phyloP scores from a whole-genome alignment of 2,113 vertebrate species.

The Microcebus ravelobensis region DNA sequence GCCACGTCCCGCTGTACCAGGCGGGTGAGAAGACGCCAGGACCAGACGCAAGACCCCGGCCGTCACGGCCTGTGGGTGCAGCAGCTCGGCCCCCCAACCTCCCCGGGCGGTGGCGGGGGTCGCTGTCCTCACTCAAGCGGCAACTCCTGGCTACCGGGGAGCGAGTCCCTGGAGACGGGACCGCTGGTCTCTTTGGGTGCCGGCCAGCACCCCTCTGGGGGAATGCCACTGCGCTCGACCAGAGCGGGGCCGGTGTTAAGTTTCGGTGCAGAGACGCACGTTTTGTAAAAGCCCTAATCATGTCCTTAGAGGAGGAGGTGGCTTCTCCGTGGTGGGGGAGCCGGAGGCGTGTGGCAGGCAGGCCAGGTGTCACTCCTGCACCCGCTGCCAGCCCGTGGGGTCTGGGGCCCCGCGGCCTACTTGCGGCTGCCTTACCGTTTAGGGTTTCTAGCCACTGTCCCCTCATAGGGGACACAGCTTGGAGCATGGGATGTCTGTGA shows the following conservation, averaged over 20 bases:
- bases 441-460: not conserved
- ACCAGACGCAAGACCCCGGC: not conserved
- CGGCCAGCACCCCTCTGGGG: rapidly evolving
- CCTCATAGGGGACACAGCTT: not conserved
- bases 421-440: not conserved
- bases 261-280: not conserved
- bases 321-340: not conserved
- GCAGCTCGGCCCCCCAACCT: not conserved
- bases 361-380: not conserved
- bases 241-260: not conserved
- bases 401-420: not conserved
- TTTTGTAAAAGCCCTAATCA: not conserved
- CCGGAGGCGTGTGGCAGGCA: rapidly evolving
- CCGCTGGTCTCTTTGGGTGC: no score
- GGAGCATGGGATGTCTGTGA: not conserved
- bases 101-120: not conserved
- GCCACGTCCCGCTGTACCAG: not conserved
- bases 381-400: rapidly evolving
- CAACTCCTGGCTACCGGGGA: not conserved
- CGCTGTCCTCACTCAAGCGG: not conserved
- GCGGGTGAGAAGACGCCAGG: not conserved
- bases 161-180: rapidly evolving
- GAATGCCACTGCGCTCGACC: not conserved
- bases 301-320: not conserved
- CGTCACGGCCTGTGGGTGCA: not conserved